Percentiles rank a stretch among this genome's conserved stretches.
Conservation (phyloP, 2,888 invertebrate genomes). For the Caenorhabditis plicata region DNA sequence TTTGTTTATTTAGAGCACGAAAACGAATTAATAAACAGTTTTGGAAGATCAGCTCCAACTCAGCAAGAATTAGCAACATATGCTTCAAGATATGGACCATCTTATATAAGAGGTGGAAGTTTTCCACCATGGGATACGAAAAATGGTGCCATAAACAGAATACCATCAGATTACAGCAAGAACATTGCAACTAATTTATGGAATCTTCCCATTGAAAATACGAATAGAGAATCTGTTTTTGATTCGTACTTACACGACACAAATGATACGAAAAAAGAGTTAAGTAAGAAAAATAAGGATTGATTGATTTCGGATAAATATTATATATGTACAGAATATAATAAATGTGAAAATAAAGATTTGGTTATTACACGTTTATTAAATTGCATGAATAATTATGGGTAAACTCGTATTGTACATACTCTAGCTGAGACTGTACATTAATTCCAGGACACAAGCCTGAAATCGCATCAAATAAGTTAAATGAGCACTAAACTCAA, state of each 20-base stretch:
- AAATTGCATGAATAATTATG: no score
- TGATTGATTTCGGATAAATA: no score
- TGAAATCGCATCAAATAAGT: no score
- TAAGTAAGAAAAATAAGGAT: no score
- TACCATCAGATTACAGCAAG: conserved; percentile 20
- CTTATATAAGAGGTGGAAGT: conserved; percentile 25
- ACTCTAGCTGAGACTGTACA: no score
- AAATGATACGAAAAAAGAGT: conserved; percentile 6
- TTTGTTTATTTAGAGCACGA: conserved; percentile 20
- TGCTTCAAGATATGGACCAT: conserved; percentile 22
- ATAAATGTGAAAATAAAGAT: no score
- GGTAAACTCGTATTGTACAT: no score
- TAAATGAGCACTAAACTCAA: no score
- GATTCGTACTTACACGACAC: conserved; percentile 33
- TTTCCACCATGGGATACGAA: no score
- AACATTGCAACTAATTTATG: conserved; percentile 32
- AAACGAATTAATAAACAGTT: conserved; percentile 36
- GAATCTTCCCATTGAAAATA: conserved; percentile 20
- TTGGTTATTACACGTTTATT: no score
- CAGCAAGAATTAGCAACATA: conserved; percentile 27
- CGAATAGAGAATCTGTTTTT: conserved; percentile 26
- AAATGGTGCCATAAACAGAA: not conserved
- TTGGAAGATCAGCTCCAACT: conserved; percentile 20
- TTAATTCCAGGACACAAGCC: no score
- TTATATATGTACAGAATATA: no score